Evolutionary conservation across 2,113 vertebrate genomes (phyloP).

Genomic region (Muntiacus reevesi): DNA sequence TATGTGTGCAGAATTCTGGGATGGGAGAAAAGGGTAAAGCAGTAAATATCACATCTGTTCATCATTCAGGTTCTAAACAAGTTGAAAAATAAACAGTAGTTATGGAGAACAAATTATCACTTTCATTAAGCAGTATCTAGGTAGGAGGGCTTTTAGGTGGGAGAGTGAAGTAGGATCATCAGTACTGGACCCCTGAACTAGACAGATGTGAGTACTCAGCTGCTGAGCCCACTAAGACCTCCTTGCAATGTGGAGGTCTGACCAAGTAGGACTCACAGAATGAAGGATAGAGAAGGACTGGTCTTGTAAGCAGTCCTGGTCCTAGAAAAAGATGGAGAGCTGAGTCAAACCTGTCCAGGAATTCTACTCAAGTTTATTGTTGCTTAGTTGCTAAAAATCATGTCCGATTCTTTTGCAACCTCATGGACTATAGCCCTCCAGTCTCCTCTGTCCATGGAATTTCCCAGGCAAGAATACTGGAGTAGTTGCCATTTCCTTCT

Average conservation of each 20-base stretch:
- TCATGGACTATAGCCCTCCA: background rate
- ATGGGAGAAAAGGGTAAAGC: background rate
- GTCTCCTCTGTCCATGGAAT: background rate
- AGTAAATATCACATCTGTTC: background rate
- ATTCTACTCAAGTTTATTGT: background rate
- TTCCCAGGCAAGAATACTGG: background rate
- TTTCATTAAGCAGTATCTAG: background rate
- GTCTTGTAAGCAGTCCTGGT: background rate
- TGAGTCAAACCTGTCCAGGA: background rate
- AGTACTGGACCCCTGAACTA: background rate
- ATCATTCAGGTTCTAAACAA: background rate
- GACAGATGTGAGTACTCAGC: background rate
- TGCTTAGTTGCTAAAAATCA: background rate
- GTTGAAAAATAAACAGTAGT: background rate
- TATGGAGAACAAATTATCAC: background rate
- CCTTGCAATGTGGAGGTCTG: background rate
- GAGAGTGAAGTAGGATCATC: background rate
- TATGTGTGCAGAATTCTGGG: background rate
- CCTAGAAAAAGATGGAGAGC: background rate
- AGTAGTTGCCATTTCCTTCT: background rate
- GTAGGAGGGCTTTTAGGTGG: background rate
- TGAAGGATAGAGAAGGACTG: background rate
- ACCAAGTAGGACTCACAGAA: background rate
- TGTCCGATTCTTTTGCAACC: background rate
- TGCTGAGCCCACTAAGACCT: background rate